phyloP scores from a whole-genome alignment of 2,797 vertebrate species.

The Etheostoma nigrum region DNA sequence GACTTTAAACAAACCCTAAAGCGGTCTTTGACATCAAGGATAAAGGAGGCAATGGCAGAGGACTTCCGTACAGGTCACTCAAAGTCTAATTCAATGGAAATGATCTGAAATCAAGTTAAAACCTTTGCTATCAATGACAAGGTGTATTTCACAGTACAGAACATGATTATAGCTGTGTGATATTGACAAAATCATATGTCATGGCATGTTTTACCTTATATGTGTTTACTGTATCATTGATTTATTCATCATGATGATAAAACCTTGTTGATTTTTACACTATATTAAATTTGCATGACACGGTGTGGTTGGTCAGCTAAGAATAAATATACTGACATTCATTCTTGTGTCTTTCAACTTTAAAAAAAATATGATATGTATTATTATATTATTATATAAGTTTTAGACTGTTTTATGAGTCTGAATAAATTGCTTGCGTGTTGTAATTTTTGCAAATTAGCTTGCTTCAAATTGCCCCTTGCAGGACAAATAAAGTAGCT shows the following conservation, averaged over 20 bases:
- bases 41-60: conserved; percentile 88
- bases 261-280: neutral
- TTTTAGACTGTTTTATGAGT: neutral
- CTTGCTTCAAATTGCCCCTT: neutral
- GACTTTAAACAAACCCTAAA: conserved; percentile 90
- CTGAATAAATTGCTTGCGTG: neutral
- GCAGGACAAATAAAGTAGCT: neutral
- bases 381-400: too few species aligned
- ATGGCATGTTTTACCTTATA: neutral
- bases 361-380: neutral
- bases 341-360: neutral
- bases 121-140: neutral
- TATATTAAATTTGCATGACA: neutral
- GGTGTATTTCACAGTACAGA: neutral
- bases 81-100: conserved; percentile 61
- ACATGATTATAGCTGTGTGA: neutral
- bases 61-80: conserved; percentile 84
- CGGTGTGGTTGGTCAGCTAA: neutral
- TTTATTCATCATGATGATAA: conserved; percentile 7
- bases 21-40: conserved; percentile 81
- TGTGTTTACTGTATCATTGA: neutral
- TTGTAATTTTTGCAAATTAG: neutral
- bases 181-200: neutral
- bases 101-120: conserved; percentile 10
- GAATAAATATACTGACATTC: neutral